phyloP scores from a whole-genome alignment of 2,888 invertebrate genomes.

The Diaphora mendica region DNA sequence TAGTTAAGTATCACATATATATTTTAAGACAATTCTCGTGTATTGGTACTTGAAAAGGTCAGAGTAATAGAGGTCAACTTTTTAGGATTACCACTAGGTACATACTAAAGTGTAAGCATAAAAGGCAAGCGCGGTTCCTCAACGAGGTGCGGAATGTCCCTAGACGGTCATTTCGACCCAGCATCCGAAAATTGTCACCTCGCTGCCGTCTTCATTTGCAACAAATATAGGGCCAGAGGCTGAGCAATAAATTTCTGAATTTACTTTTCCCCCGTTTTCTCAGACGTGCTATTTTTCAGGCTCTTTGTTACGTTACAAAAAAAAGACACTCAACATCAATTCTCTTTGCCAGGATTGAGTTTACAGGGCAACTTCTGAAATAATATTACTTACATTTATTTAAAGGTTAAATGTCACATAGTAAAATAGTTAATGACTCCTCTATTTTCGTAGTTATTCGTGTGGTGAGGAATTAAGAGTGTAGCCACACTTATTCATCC shows the following conservation, averaged over 20 bases:
- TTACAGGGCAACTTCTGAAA: constrained; percentile 43
- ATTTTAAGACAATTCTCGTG: constrained; percentile 23
- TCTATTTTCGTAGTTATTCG: no score
- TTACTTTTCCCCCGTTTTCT: constrained; percentile 76
- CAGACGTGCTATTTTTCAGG: constrained; percentile 80
- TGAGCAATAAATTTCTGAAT: constrained; percentile 82
- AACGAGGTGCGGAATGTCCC: constrained; percentile 60
- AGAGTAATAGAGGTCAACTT: constrained; percentile 34
- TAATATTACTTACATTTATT: constrained; percentile 35
- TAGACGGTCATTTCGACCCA: constrained; percentile 74
- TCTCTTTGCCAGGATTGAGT: constrained; percentile 65
- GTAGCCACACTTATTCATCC: no score
- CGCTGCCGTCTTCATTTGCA: constrained; percentile 82
- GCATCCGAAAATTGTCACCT: constrained; percentile 83
- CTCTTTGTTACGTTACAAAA: constrained; percentile 77
- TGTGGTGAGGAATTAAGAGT: no score
- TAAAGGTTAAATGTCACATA: constrained; percentile 4
- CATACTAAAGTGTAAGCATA: constrained; percentile 64
- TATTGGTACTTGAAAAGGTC: constrained; percentile 18
- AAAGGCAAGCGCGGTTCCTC: constrained; percentile 63
- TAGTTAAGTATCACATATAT: constrained; percentile 7
- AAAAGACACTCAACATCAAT: constrained; percentile 75
- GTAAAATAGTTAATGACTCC: background rate
- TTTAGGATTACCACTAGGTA: constrained; percentile 37
- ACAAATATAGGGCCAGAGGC: constrained; percentile 80